Base-by-base conservation (phyloP, 2,888 invertebrate genomes). In the Meandrusa payeni region DNA sequence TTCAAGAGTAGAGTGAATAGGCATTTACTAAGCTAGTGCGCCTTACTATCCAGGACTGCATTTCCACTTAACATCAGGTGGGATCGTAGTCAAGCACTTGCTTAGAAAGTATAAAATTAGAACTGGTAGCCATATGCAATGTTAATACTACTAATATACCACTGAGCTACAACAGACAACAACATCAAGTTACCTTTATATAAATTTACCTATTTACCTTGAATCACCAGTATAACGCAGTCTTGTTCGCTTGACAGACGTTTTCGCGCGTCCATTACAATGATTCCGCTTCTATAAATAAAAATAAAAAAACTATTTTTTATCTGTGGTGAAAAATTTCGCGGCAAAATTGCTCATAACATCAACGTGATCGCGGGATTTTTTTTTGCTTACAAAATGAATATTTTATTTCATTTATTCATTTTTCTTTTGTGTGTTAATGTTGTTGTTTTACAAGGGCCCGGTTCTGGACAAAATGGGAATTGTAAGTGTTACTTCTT, bases 401-500 rank as follows among this genome's bases (percentile, higher is more conserved):
- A 58, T 36, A 50, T 50, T 52, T 52, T 62, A 37, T 45, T 56
- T 53, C 61, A 70, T 51, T 50, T 71, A 20, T 40, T 72, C 19
- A 56, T 76, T 48, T 56, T 76, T 41, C 54, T 69, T 53, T 60
- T 58, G 50, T 69, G 56, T 57, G 38, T 75, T 26, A 61, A 67
- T 50, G 48, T 56, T 46, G 78, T 67, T 36, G 46, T 64, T n/a
- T 51, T 65, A 42, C 77, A 78, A 71, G 73, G 70, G 17, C 59
- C 64, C 5, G 82, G 82, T 33, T 81, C 81, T 0, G 79, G 79
- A 31, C 59, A 52, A 3, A 59, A 77, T 62, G 82, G 82, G 42
- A 82, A 78, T 50, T 57, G 82, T 82, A 52, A 81, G 82, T 76
- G 29, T 31, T 41, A 40, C 27, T 10, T 22, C 22, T 39, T 5